These are phyloP conservation scores for Anoplopoma fimbria DNA, from an alignment of 2,113 vertebrate species.

Conservation along the genomic window DNA sequence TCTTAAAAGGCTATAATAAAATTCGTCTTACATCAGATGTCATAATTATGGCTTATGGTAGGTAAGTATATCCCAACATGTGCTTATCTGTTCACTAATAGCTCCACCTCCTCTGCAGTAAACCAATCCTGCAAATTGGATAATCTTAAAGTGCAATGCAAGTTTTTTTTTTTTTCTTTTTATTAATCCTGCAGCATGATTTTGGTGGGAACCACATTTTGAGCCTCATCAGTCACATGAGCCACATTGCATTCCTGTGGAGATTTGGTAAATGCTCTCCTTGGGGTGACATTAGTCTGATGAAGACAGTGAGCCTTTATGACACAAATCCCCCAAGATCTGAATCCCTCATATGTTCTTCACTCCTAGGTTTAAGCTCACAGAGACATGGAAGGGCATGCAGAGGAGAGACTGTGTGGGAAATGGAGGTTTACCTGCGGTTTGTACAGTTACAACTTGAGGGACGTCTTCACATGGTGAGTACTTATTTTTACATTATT, in stretches of 20 bases:
- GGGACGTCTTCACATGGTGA: constrained; percentile 81
- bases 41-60: neutral
- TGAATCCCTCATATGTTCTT: neutral
- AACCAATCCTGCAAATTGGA: neutral
- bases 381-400: constrained; percentile 68
- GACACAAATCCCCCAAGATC: constrained; percentile 31
- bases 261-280: constrained; percentile 44
- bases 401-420: constrained; percentile 43
- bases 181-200: no score
- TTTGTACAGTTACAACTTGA: constrained; percentile 55
- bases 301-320: neutral
- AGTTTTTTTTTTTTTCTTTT: neutral
- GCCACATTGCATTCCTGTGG: constrained; percentile 48
- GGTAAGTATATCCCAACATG: neutral
- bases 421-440: constrained; percentile 56
- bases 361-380: constrained; percentile 43
- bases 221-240: neutral
- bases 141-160: neutral
- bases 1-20: fast-evolving
- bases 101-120: neutral
- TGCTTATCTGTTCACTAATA: neutral
- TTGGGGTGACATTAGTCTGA: constrained; percentile 11
- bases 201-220: neutral
- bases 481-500: no score
- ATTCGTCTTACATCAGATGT: constrained; percentile 6